These are phyloP conservation scores for Xiphophorus couchianus DNA, from an alignment of 2,113 vertebrate genomes.

Conservation along the genomic window DNA sequence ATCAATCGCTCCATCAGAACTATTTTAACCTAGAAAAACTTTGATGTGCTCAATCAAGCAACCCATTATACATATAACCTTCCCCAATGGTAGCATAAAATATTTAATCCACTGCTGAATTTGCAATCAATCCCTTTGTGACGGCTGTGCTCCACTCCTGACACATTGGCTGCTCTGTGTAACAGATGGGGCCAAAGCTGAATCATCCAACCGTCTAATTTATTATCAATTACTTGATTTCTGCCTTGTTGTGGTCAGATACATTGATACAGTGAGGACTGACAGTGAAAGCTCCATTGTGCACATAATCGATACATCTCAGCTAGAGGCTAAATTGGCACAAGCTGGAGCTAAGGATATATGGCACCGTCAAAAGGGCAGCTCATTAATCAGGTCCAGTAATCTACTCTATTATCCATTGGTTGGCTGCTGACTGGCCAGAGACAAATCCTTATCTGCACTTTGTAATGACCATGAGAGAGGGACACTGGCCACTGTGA, in stretches of 20 bases:
- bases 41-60: too few relatives aligned
- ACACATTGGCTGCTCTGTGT: constrained; percentile 17
- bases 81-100: background rate
- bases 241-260: constrained; percentile 18
- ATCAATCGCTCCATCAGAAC: background rate
- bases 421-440: constrained; percentile 16
- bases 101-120: background rate
- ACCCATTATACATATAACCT: background rate
- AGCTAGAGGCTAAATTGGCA: constrained; percentile 18
- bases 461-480: constrained; percentile 12
- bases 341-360: constrained; percentile 17
- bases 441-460: constrained; percentile 7
- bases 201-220: constrained; percentile 39
- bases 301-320: constrained; percentile 42
- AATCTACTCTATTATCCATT: constrained; percentile 52
- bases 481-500: background rate
- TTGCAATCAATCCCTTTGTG: background rate
- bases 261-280: constrained; percentile 30
- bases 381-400: constrained; percentile 45
- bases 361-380: background rate
- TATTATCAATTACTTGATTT: constrained; percentile 62
- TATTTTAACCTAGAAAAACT: background rate
- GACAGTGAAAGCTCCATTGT: constrained; percentile 53
- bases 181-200: constrained; percentile 38
- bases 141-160: background rate